Conservation (phyloP, 2,113 vertebrate genomes). For the Bambusicola thoracicus region DNA sequence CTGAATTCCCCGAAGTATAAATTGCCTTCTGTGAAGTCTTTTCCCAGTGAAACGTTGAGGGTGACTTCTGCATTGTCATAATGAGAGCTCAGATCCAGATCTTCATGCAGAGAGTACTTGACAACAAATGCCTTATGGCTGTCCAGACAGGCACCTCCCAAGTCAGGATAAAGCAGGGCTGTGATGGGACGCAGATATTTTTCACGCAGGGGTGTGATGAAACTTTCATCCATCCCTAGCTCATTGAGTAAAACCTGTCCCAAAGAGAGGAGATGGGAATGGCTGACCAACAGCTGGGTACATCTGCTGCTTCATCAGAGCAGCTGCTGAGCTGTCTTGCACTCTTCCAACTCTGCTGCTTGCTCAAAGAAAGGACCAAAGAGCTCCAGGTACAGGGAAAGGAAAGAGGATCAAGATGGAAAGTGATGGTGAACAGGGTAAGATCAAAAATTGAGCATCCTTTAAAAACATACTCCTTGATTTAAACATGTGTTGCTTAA, state of each 20-base stretch:
- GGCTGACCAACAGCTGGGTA: background rate
- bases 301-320: background rate
- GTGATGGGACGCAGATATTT: constrained; percentile 84
- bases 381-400: background rate
- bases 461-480: background rate
- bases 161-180: constrained; percentile 87
- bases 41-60: constrained; percentile 91
- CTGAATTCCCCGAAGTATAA: constrained; percentile 92
- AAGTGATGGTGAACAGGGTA: background rate
- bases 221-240: constrained; percentile 88
- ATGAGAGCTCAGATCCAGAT: constrained; percentile 90
- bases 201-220: constrained; percentile 89
- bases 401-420: background rate
- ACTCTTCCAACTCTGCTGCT: background rate
- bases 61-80: constrained; percentile 96
- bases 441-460: background rate
- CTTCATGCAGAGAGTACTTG: constrained; percentile 86
- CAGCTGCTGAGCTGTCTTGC: background rate
- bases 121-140: constrained; percentile 95
- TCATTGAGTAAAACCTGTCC: constrained; percentile 85
- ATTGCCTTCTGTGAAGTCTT: constrained; percentile 89
- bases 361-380: background rate
- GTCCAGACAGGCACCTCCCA: constrained; percentile 85
- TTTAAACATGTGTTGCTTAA: background rate
- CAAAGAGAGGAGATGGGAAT: background rate